Evolutionary conservation across 2,888 invertebrate species (phyloP), one percentile per base, ranked within the genome.

Genomic region (Melangyna quadrimaculata): DNA sequence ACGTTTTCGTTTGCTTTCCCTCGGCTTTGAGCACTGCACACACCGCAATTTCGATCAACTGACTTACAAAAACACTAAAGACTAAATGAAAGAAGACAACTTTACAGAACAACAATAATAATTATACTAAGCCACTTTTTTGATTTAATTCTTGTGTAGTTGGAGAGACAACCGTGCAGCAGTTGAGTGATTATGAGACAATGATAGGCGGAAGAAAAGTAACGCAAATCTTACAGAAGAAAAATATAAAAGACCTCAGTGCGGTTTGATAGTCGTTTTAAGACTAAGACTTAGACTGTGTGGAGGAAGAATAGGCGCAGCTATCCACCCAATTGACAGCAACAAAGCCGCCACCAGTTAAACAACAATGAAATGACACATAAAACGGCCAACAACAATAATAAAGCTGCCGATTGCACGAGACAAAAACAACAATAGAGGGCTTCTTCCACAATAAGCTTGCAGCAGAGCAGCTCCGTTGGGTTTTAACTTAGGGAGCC

Each of bases 401-500:
- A 65, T 37, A 45, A 57, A 22, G 4, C 12, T 7, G 22, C 37
- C 65, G 45, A 67, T 53, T 71, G 55, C 37, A 35, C 19, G 74
- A 79, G 29, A 84, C 83, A 83, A 83, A 70, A 65, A 70, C 82
- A 73, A 78, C 82, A 74, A 78, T 69, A 70, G 81, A 83, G 83
- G 77, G 86, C 81, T 81, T 70, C 86, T 81, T 81, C 61, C 69
- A 77, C 73, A 75, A 81, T 86, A 77, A 86, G 81, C 55, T 81
- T 72, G 73, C 51, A 65, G 65, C 43, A 63, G 40, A 35, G 22
- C 59, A 35, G 43, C 75, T 71, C 27, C n/a, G 59, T 57, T 61
- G 43, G 40, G 32, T 57, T 71, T 65, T 53, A 32, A 57, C 14
- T 69, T 22, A 24, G 59, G 59, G 10, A n/a, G n/a, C n/a, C n/a